Conservation (phyloP, 2,888 invertebrate species). For the Morpho achilles region DNA sequence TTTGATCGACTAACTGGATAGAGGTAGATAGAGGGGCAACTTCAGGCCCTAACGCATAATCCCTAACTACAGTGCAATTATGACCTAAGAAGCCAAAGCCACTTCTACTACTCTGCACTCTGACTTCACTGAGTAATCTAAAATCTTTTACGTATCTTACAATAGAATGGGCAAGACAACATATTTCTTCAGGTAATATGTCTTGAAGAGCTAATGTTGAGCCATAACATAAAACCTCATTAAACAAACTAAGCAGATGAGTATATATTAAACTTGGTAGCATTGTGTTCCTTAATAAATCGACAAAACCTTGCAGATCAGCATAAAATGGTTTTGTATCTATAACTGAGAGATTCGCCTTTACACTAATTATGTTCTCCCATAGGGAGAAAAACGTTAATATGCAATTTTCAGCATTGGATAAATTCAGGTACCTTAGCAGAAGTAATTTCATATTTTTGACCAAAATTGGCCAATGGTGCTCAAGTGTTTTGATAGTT, state of each 20-base stretch:
- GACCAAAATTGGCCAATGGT: slow-evolving; percentile 90
- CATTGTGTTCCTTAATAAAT: slow-evolving; percentile 82
- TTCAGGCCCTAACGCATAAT: slow-evolving; percentile 60
- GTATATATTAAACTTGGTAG: slow-evolving; percentile 92
- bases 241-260: slow-evolving; percentile 90
- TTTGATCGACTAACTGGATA: slow-evolving; percentile 66
- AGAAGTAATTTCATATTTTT: slow-evolving; percentile 82
- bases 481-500: slow-evolving; percentile 90
- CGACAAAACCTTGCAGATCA: slow-evolving; percentile 89
- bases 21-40: slow-evolving; percentile 54
- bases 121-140: slow-evolving; percentile 82
- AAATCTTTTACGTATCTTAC: slow-evolving; percentile 92
- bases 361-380: slow-evolving; percentile 94
- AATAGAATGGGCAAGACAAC: slow-evolving; percentile 90
- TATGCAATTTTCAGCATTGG: slow-evolving; percentile 84
- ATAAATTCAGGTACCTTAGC: slow-evolving; percentile 77
- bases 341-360: slow-evolving; percentile 92
- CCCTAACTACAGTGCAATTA: slow-evolving; percentile 57
- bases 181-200: slow-evolving; percentile 92
- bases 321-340: slow-evolving; percentile 94
- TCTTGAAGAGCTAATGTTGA: slow-evolving; percentile 94
- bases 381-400: slow-evolving; percentile 91
- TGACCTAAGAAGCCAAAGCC: slow-evolving; percentile 69
- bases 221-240: slow-evolving; percentile 94
- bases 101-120: slow-evolving; percentile 62